Base-by-base conservation (phyloP, 1,140 invertebrate genomes). In the Notospermus geniculatus region DNA sequence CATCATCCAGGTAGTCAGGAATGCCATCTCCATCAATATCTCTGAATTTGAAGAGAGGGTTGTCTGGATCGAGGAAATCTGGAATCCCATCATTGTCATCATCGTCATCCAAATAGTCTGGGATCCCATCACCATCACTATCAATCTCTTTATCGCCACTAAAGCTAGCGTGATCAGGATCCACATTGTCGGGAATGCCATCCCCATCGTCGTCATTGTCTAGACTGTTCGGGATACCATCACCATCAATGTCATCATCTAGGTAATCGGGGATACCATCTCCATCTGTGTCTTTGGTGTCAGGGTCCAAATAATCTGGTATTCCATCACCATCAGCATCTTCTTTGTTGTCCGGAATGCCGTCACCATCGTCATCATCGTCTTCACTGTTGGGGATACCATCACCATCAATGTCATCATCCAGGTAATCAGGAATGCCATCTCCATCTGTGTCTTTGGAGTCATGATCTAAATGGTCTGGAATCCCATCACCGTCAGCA, bases 291-390 rank as follows among this genome's bases (percentile, higher is more conserved):
- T 77, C 74, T 19, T 69, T 62, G 29, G 54, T 45, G 28, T 69
- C 73, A 62, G 17, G 65, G 56, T 74, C 72, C 52, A 73, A 63
- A 22, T 72, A 53, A 62, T 79, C 73, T 30, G 74, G 71, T 54
- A 78, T 70, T 25, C 70, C 73, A 60, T 77, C 72, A 19, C 60
- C 62, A 39, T 76, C 69, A 52, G 60, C 67, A 63, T 75, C 73
- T 28, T 62, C 61, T 43, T 73, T 71, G n/a, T 63, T 17, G 52
- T 72, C 67, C 30, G 60, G 67, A 43, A 69, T 64, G 23, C 66
- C 66, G 46, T 64, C 45, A 56, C 45, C 32, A 57, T 73, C 67
- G n/a, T 73, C 66, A 19, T 67, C 1, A n/a, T n/a, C n/a, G n/a
- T n/a, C n/a, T n/a, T n/a, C n/a, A n/a, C n/a, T n/a, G n/a, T n/a